phyloP scores from a whole-genome alignment of 2,113 vertebrate species.

The Sorex fumeus region DNA sequence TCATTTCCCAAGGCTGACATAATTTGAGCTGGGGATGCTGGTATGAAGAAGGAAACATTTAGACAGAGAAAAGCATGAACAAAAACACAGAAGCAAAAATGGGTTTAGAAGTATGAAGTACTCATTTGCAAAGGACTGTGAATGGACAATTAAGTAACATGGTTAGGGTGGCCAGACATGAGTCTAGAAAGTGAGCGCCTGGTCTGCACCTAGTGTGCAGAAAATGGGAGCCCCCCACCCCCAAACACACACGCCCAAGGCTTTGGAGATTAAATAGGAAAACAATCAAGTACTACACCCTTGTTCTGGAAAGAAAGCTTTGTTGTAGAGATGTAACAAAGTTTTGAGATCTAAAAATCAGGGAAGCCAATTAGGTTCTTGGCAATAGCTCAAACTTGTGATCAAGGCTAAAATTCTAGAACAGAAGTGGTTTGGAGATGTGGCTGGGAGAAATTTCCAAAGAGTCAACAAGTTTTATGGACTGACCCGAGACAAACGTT shows the following conservation, averaged over 20 bases:
- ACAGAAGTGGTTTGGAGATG: slow-evolving; percentile 13
- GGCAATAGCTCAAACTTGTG: slow-evolving; percentile 18
- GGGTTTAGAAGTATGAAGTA: background rate
- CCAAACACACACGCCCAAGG: background rate
- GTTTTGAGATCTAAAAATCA: background rate
- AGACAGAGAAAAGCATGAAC: background rate
- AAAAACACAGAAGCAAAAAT: background rate
- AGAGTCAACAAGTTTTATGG: slow-evolving; percentile 22
- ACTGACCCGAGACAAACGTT: background rate
- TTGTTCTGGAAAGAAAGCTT: background rate
- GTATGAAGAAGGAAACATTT: slow-evolving; percentile 40
- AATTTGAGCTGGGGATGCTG: background rate
- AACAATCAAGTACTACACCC: background rate
- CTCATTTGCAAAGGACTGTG: background rate
- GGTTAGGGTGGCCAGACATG: background rate
- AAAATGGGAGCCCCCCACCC: background rate
- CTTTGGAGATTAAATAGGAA: background rate
- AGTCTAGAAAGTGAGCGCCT: background rate
- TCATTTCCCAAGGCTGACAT: background rate
- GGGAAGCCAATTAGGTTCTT: slow-evolving; percentile 27
- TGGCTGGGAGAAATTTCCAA: slow-evolving; percentile 40
- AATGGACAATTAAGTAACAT: background rate
- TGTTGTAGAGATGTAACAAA: background rate
- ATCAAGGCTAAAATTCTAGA: slow-evolving; percentile 26
- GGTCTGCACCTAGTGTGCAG: background rate